phyloP scores from a whole-genome alignment of 2,797 vertebrate genomes.

The Phalloptychus januarius region DNA sequence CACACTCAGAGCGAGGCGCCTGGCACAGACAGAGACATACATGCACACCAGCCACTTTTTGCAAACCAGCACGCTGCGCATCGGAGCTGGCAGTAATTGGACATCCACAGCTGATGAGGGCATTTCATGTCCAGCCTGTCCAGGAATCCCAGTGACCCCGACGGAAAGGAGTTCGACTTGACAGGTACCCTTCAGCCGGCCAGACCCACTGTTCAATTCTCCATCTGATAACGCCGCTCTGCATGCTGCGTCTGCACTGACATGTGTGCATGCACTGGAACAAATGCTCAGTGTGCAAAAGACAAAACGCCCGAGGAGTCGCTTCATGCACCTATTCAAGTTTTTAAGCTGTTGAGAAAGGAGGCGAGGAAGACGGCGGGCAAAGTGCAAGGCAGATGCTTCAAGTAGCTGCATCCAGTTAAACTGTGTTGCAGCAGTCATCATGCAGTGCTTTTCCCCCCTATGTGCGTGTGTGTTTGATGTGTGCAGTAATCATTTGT shows the following conservation, averaged over 20 bases:
- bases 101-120: slow-evolving; percentile 69
- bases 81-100: slow-evolving; percentile 74
- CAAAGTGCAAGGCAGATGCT: slow-evolving; percentile 61
- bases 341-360: slow-evolving; percentile 55
- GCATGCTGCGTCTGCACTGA: slow-evolving; percentile 67
- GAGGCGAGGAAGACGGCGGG: slow-evolving; percentile 35
- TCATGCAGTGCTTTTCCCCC: slow-evolving; percentile 63
- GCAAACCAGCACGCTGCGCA: slow-evolving; percentile 70
- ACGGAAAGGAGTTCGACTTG: slow-evolving; percentile 78
- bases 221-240: slow-evolving; percentile 49
- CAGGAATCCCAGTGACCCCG: slow-evolving; percentile 81
- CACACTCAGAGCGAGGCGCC: slow-evolving; percentile 60
- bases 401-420: slow-evolving; percentile 58
- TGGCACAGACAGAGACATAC: slow-evolving; percentile 68
- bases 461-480: slow-evolving; percentile 64
- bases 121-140: slow-evolving; percentile 76
- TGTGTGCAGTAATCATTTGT: slow-evolving; percentile 79
- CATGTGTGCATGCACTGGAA: slow-evolving; percentile 74
- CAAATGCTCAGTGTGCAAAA: slow-evolving; percentile 61
- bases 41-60: slow-evolving; percentile 73
- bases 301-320: slow-evolving; percentile 47
- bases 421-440: slow-evolving; percentile 75
- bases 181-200: slow-evolving; percentile 77
- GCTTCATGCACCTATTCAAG: slow-evolving; percentile 63
- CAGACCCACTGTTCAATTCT: slow-evolving; percentile 42